These are phyloP conservation scores for Drosophila leonis DNA, from an alignment of 2,888 invertebrate genomes.

Conservation along the genomic window DNA sequence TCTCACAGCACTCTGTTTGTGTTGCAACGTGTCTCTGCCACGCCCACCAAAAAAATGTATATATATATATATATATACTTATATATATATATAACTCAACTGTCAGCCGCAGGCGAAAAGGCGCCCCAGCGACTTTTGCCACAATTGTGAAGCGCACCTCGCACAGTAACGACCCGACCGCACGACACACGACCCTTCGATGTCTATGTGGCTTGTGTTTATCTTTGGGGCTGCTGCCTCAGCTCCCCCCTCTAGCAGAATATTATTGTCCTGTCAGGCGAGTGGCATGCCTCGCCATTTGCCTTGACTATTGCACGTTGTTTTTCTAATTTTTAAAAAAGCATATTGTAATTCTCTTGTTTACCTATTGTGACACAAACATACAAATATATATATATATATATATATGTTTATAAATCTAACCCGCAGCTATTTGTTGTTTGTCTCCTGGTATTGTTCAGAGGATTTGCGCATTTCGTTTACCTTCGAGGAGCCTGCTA, in stretches of 20 bases:
- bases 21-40: conserved; percentile 48
- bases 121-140: conserved; percentile 17
- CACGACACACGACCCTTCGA: neutral
- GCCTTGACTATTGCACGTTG: conserved; percentile 44
- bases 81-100: conserved; percentile 55
- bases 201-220: conserved; percentile 48
- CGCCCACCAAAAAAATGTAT: conserved; percentile 21
- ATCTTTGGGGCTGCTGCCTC: conserved; percentile 25
- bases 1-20: conserved; percentile 32
- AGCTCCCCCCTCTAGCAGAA: conserved; percentile 23
- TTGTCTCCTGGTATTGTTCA: conserved; percentile 53
- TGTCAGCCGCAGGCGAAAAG: conserved; percentile 46
- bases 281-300: conserved; percentile 24
- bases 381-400: neutral
- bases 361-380: conserved; percentile 54
- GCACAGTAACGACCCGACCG: conserved; percentile 33
- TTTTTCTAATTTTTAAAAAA: conserved; percentile 76
- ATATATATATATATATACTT: too few species aligned
- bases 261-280: conserved; percentile 72
- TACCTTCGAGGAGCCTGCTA: conserved; percentile 44
- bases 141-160: conserved; percentile 6
- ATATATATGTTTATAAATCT: conserved; percentile 46
- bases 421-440: conserved; percentile 58
- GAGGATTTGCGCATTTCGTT: conserved; percentile 53
- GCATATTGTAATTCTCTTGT: conserved; percentile 77